Conservation (phyloP, 2,797 vertebrate genomes). For the Poeciliopsis presidionis region DNA sequence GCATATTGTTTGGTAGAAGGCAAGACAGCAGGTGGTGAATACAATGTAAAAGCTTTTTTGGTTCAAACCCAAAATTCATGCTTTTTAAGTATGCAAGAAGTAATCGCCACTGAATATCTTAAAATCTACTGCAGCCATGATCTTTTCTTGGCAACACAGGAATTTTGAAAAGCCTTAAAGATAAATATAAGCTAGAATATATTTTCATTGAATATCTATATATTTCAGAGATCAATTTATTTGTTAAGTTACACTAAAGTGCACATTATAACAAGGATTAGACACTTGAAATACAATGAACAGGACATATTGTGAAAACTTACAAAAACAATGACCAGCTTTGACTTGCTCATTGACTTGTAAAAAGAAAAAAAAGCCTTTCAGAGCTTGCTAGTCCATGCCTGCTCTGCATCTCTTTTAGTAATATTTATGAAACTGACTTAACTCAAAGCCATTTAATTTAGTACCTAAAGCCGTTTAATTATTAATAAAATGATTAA, state of each 20-base stretch:
- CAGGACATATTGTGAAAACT: not conserved
- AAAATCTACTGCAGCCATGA: not conserved
- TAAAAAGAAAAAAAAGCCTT: not conserved
- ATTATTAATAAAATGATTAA: not conserved
- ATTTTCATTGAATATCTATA: not conserved
- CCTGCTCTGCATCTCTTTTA: not conserved
- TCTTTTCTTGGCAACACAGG: not conserved
- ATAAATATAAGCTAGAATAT: not conserved
- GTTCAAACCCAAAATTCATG: not conserved
- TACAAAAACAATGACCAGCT: not conserved
- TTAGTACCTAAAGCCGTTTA: not conserved
- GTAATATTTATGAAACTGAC: not conserved
- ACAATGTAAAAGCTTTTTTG: not conserved
- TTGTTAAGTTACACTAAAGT: not conserved
- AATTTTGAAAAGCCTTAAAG: not conserved
- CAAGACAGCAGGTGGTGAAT: not conserved
- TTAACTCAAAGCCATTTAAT: not conserved
- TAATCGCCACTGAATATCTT: not conserved
- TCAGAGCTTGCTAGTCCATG: not conserved
- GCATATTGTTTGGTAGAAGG: not conserved
- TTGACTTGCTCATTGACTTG: not conserved
- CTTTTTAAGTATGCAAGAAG: not conserved
- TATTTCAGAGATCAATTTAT: not conserved
- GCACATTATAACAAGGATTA: not conserved
- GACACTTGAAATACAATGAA: not conserved